These are phyloP conservation scores for Nothura maculosa DNA, from an alignment of 2,797 vertebrate species.

Conservation along the genomic window DNA sequence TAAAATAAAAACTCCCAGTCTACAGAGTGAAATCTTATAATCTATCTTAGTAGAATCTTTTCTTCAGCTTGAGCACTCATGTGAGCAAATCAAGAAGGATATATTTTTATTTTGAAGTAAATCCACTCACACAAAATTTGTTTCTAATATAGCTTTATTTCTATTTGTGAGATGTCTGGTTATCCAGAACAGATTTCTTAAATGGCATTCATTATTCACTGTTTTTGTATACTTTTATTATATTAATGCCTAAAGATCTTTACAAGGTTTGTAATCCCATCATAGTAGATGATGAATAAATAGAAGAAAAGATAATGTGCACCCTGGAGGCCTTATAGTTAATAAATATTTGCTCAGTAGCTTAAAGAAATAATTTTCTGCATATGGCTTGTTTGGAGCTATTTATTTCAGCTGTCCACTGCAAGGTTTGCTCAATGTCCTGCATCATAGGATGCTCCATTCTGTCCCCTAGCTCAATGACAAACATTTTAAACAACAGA, in stretches of 20 bases:
- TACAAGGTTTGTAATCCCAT: not conserved
- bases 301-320: not conserved
- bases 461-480: not conserved
- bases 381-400: not conserved
- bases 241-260: not conserved
- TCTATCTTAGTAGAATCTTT: not conserved
- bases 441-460: not conserved
- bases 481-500: constrained; percentile 8
- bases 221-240: not conserved
- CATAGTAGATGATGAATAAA: not conserved
- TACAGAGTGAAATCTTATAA: not conserved
- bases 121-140: not conserved
- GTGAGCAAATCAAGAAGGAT: not conserved
- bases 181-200: not conserved
- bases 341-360: constrained; percentile 43
- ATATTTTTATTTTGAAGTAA: constrained; percentile 33
- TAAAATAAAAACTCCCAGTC: constrained; percentile 5
- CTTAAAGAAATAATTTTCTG: constrained; percentile 23
- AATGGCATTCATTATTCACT: not conserved
- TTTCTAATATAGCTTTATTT: constrained; percentile 18
- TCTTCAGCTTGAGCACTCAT: not conserved
- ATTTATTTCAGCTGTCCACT: constrained; percentile 25
- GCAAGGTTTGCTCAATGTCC: not conserved
- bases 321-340: not conserved
- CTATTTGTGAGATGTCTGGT: not conserved